Percentiles rank a stretch among this genome's conserved stretches.
These are phyloP conservation scores for Hyperopisus bebe DNA, from an alignment of 2,113 vertebrate species.

Conservation along the genomic window DNA sequence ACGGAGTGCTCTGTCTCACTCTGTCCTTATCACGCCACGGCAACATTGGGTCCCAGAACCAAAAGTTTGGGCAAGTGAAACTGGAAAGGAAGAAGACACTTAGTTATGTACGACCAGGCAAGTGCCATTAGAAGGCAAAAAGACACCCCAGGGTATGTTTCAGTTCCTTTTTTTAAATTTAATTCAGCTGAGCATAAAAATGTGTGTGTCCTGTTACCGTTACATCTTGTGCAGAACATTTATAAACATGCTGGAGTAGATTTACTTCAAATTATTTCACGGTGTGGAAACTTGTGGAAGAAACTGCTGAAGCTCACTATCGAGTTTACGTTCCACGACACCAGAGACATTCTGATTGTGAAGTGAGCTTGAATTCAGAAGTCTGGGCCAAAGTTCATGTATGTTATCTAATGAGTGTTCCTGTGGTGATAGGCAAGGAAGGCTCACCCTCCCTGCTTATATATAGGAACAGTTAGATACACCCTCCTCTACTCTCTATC, in stretches of 20 bases:
- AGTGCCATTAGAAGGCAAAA: neutral
- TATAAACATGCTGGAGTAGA: neutral
- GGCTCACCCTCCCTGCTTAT: slow-evolving; percentile 3
- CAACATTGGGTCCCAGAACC: slow-evolving; percentile 61
- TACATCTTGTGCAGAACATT: neutral
- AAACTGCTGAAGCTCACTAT: neutral
- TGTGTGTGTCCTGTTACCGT: neutral
- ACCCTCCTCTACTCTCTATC: neutral
- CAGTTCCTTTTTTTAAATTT: slow-evolving; percentile 12
- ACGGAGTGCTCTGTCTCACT: slow-evolving; percentile 50
- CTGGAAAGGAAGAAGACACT: slow-evolving; percentile 19
- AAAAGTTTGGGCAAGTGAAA: slow-evolving; percentile 39
- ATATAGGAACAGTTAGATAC: neutral
- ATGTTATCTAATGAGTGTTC: slow-evolving; percentile 13
- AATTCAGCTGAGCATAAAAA: neutral
- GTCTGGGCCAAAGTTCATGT: slow-evolving; percentile 44
- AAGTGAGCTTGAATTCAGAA: slow-evolving; percentile 30
- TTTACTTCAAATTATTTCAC: neutral
- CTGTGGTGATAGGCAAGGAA: slow-evolving; percentile 30
- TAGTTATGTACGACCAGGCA: neutral
- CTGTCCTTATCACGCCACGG: slow-evolving; percentile 52
- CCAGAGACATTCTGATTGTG: slow-evolving; percentile 37
- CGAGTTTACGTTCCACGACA: slow-evolving; percentile 36
- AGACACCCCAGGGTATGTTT: neutral
- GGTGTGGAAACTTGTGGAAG: neutral